Conservation (phyloP, 2,888 invertebrate species). For the Orthosia gothica region DNA sequence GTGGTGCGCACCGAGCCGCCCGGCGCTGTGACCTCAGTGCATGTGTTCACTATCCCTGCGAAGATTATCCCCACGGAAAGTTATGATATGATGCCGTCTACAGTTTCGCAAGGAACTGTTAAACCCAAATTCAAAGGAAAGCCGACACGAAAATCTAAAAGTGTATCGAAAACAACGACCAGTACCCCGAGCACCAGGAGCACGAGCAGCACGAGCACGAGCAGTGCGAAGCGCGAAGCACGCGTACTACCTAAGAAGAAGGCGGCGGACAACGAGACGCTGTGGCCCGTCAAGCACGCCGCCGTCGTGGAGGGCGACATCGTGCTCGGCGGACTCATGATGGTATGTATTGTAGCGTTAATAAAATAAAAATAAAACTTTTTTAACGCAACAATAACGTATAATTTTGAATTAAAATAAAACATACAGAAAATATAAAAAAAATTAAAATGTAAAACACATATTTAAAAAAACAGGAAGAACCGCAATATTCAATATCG, state of each 20-base stretch:
- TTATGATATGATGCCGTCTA: slow-evolving; percentile 1
- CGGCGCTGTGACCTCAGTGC: not conserved
- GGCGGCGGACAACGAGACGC: slow-evolving; percentile 73
- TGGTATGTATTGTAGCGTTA: slow-evolving; percentile 91
- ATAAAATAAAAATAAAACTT: too few relatives aligned
- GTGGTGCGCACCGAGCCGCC: not conserved
- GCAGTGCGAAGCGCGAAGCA: slow-evolving; percentile 53
- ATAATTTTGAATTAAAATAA: too few relatives aligned
- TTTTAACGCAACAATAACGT: too few relatives aligned
- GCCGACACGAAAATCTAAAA: slow-evolving; percentile 64
- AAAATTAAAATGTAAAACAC: too few relatives aligned
- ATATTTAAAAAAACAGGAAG: too few relatives aligned
- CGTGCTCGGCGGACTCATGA: slow-evolving; percentile 97
- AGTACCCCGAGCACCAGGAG: slow-evolving; percentile 13
- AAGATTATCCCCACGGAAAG: slow-evolving; percentile 54
- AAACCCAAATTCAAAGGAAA: slow-evolving; percentile 52
- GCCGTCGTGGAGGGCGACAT: slow-evolving; percentile 96
- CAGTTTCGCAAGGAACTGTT: not conserved
- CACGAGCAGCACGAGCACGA: not conserved
- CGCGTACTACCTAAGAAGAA: slow-evolving; percentile 70
- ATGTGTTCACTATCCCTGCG: slow-evolving; percentile 48
- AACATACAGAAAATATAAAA: too few relatives aligned
- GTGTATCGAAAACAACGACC: slow-evolving; percentile 26
- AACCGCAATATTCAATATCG: too few relatives aligned
- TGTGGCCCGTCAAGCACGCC: slow-evolving; percentile 95